These are phyloP conservation scores for Dilophus febrilis DNA, from an alignment of 2,888 invertebrate genomes.

Conservation along the genomic window DNA sequence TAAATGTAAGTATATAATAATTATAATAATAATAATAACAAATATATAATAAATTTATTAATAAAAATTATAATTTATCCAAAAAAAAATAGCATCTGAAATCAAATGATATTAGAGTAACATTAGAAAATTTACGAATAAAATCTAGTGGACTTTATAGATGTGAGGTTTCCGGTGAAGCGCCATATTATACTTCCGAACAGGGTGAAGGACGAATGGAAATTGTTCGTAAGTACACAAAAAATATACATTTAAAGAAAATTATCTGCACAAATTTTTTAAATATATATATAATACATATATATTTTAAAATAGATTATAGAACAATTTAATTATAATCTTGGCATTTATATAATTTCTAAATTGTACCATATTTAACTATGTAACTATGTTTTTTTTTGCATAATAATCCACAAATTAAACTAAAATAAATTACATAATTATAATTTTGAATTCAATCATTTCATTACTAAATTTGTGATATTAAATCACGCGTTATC, in stretches of 20 bases:
- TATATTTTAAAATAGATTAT: background rate
- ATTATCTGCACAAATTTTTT: background rate
- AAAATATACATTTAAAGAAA: conserved; percentile 1
- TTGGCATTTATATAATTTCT: too few relatives aligned
- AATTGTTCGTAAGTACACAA: conserved; percentile 52
- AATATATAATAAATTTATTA: background rate
- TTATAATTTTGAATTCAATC: too few relatives aligned
- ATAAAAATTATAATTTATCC: background rate
- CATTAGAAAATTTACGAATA: conserved; percentile 45
- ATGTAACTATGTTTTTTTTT: too few relatives aligned
- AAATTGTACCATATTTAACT: too few relatives aligned
- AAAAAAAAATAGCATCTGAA: conserved; percentile 38
- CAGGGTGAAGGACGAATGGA: conserved; percentile 62
- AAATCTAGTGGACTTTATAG: conserved; percentile 55
- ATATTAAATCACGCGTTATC: too few relatives aligned
- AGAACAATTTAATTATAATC: background rate
- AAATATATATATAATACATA: background rate
- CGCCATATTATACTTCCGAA: conserved; percentile 57
- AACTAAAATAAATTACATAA: too few relatives aligned
- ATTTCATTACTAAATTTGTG: too few relatives aligned
- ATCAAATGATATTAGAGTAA: conserved; percentile 49
- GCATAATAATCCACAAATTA: too few relatives aligned
- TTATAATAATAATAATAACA: background rate
- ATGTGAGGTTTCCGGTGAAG: conserved; percentile 65
- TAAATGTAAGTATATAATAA: conserved; percentile 37